phyloP scores from a whole-genome alignment of 2,797 vertebrate species.

The Crocidura indochinensis region DNA sequence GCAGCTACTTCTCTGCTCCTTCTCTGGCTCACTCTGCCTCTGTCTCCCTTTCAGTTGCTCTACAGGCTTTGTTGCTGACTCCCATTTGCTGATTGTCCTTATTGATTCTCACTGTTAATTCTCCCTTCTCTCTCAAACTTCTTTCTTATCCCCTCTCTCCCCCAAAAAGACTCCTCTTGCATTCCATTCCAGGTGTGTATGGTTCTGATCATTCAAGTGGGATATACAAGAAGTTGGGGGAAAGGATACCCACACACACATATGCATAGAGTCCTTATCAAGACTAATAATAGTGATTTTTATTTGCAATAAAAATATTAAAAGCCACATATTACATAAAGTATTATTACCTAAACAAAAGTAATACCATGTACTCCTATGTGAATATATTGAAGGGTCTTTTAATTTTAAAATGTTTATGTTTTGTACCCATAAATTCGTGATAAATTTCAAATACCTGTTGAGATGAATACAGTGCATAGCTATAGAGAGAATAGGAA shows the following conservation, averaged over 20 bases:
- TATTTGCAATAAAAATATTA: constrained; percentile 22
- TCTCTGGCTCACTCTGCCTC: too few species aligned
- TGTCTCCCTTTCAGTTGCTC: too few species aligned
- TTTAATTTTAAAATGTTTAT: not conserved
- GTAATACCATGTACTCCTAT: not conserved
- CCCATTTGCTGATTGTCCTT: too few species aligned
- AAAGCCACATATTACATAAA: not conserved
- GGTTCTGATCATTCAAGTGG: too few species aligned
- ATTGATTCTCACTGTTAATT: too few species aligned
- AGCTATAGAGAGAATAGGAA: not conserved
- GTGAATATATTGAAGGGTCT: not conserved
- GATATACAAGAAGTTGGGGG: too few species aligned
- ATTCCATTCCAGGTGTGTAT: too few species aligned
- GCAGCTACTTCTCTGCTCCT: too few species aligned
- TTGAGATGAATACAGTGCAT: not conserved
- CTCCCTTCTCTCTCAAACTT: too few species aligned
- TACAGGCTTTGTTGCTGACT: too few species aligned
- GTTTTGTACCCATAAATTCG: not conserved
- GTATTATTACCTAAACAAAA: not conserved
- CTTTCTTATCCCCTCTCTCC: too few species aligned
- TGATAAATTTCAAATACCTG: not conserved
- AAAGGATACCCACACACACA: not conserved
- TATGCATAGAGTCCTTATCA: not conserved
- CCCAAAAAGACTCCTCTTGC: too few species aligned
- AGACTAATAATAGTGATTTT: not conserved